phyloP scores from a whole-genome alignment of 1,140 invertebrate genomes.

The Tetraneura akinire region DNA sequence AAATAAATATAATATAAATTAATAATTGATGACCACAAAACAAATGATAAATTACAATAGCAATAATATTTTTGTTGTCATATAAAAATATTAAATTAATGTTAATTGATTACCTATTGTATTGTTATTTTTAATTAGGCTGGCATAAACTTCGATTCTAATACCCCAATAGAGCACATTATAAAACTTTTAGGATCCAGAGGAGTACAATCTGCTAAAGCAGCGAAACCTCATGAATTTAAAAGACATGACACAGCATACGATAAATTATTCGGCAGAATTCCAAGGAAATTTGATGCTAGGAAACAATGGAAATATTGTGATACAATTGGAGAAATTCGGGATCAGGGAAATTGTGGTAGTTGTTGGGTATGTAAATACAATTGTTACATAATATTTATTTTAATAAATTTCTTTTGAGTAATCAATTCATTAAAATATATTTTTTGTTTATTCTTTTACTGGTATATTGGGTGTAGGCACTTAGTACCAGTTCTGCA shows the following conservation, averaged over 20 bases:
- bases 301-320: slow-evolving; percentile 80
- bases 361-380: slow-evolving; percentile 65
- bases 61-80: no score
- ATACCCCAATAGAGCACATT: neutral
- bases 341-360: slow-evolving; percentile 77
- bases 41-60: no score
- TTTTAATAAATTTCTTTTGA: neutral
- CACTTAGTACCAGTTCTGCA: slow-evolving; percentile 57
- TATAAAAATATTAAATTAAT: no score
- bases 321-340: slow-evolving; percentile 73
- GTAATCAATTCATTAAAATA: slow-evolving; percentile 56
- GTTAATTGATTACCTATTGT: no score
- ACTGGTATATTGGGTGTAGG: no score
- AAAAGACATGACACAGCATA: neutral
- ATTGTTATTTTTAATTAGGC: neutral
- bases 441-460: slow-evolving; percentile 59
- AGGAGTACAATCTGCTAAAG: neutral
- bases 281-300: slow-evolving; percentile 79
- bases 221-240: neutral
- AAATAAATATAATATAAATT: no score
- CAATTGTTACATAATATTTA: neutral
- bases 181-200: no score
- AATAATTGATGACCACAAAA: no score
- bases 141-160: neutral
- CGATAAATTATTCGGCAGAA: neutral